Conservation (phyloP, 2,797 vertebrate species). For the Bradypus variegatus region DNA sequence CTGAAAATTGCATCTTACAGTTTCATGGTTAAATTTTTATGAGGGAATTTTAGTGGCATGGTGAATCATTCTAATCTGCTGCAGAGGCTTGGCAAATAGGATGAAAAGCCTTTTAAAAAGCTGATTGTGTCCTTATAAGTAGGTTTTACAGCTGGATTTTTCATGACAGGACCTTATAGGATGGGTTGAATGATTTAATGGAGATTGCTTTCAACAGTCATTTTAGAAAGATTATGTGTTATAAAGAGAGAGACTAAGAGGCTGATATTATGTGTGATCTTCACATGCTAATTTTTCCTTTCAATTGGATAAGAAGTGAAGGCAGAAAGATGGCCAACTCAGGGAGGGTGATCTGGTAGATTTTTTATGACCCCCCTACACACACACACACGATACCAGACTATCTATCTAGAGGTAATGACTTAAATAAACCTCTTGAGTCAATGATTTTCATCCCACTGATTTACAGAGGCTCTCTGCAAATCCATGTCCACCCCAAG, state of each 20-base stretch:
- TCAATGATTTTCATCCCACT: not conserved
- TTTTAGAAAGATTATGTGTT: constrained; percentile 15
- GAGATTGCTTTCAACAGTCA: not conserved
- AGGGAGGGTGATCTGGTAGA: not conserved
- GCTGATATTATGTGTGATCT: not conserved
- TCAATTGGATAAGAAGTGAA: not conserved
- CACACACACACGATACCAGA: not conserved
- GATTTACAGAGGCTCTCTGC: not conserved
- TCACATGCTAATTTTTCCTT: not conserved
- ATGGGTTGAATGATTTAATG: not conserved
- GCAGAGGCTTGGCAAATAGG: constrained; percentile 1
- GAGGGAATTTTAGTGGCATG: not conserved
- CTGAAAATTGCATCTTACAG: not conserved
- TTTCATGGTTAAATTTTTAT: constrained; percentile 35
- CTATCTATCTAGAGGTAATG: not conserved
- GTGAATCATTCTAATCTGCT: constrained; percentile 15
- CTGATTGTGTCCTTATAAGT: not conserved
- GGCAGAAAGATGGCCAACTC: not conserved
- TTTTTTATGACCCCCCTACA: not conserved
- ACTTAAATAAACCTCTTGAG: not conserved
- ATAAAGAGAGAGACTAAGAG: not conserved
- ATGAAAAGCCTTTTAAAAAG: not conserved
- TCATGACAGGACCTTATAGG: not conserved
- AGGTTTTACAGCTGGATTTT: not conserved
- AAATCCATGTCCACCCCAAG: not conserved